phyloP scores from a whole-genome alignment of 1,140 invertebrate genomes.

The Drosophila lini region DNA sequence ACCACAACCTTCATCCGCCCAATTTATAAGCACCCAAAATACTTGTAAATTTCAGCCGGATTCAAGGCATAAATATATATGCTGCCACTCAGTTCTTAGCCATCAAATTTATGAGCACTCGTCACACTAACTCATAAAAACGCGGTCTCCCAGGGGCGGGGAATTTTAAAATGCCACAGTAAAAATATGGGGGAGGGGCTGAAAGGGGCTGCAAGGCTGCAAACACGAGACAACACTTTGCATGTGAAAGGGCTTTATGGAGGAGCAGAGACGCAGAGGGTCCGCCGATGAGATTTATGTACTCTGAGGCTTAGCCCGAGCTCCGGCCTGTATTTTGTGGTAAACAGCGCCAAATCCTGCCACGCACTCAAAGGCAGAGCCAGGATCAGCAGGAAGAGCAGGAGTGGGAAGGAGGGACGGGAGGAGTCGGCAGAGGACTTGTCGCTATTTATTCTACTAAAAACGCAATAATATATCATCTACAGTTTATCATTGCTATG shows the following conservation, averaged over 20 bases:
- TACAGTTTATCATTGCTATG: constrained; percentile 84
- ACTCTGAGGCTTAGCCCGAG: constrained; percentile 47
- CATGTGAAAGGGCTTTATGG: constrained; percentile 66
- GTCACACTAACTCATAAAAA: constrained; percentile 78
- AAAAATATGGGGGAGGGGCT: not conserved
- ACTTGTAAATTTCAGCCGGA: constrained; percentile 57
- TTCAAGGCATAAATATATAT: constrained; percentile 44
- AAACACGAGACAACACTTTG: constrained; percentile 68
- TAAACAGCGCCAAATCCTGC: constrained; percentile 47
- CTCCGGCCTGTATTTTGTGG: constrained; percentile 47
- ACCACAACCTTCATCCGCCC: constrained; percentile 51
- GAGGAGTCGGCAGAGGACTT: constrained; percentile 23
- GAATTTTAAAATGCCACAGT: constrained; percentile 45
- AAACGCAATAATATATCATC: constrained; percentile 84
- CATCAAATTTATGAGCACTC: constrained; percentile 79
- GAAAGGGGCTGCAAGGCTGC: constrained; percentile 13
- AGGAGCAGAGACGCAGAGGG: constrained; percentile 5
- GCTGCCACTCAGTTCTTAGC: constrained; percentile 56
- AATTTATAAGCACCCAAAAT: constrained; percentile 64
- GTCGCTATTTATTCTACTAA: constrained; percentile 78
- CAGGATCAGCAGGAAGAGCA: constrained; percentile 2
- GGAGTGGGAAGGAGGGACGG: not conserved
- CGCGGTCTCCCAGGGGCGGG: constrained; percentile 40
- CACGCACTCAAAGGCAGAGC: constrained; percentile 21
- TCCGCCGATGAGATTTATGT: constrained; percentile 61